Percentiles rank a stretch among this genome's conserved stretches.
Conservation (phyloP, 2,797 vertebrate species). For the Scleropages formosus region DNA sequence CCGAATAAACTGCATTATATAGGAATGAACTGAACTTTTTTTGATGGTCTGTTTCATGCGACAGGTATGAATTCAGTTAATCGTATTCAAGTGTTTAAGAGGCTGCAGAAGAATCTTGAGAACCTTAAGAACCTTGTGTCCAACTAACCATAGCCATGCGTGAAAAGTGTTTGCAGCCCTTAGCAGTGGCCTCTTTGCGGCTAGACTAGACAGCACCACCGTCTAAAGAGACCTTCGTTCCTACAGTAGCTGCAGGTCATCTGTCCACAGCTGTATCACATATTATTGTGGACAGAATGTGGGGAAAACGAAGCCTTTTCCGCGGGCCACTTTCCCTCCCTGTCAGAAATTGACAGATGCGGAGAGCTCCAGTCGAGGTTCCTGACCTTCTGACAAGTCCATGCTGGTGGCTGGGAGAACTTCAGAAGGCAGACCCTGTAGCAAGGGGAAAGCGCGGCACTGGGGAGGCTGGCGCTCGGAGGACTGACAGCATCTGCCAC, state of each 20-base stretch:
- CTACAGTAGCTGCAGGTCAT: slow-evolving; percentile 24
- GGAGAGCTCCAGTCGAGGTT: slow-evolving; percentile 23
- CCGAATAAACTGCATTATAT: neutral
- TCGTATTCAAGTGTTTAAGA: neutral
- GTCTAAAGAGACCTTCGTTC: slow-evolving; percentile 12
- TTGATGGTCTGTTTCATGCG: neutral
- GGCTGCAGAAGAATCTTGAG: slow-evolving; percentile 9
- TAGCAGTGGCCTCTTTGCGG: too few species aligned
- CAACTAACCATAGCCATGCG: neutral
- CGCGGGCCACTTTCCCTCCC: slow-evolving; percentile 15
- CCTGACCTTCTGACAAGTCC: slow-evolving; percentile 35
- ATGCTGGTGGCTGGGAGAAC: slow-evolving; percentile 22
- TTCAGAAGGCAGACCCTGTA: slow-evolving; percentile 19
- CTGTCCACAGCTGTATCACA: slow-evolving; percentile 33
- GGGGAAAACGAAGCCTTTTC: slow-evolving; percentile 4
- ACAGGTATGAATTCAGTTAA: neutral
- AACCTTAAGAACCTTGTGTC: slow-evolving; percentile 4
- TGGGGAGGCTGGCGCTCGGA: neutral
- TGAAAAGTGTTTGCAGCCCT: slow-evolving; percentile 7
- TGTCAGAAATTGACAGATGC: slow-evolving; percentile 21
- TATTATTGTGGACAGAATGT: slow-evolving; percentile 37
- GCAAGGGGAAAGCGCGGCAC: slow-evolving; percentile 32
- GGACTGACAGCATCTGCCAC: neutral
- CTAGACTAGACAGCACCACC: slow-evolving; percentile 18
- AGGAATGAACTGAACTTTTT: neutral